Base-by-base conservation (phyloP, 2,797 vertebrate genomes). In the Dicrostonyx torquatus region DNA sequence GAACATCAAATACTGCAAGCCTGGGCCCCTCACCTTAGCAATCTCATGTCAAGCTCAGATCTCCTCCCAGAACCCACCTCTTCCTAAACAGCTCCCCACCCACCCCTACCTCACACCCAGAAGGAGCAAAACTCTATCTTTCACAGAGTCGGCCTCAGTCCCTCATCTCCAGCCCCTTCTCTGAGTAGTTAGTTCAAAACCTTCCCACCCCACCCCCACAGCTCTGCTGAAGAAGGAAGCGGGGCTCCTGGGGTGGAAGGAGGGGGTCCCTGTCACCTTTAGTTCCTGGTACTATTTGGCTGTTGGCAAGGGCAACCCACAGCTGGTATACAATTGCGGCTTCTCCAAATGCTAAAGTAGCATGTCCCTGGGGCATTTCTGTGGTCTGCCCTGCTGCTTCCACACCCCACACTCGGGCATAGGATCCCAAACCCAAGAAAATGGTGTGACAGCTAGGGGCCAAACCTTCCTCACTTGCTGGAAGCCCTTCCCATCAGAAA, bases 251-350 rank as follows among this genome's bases (percentile, higher is more conserved):
- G n/a, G 31, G 29, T 22, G 4, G 4, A 11, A 5, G 5, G 70
- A 22, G 11, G 31, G 18, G 12, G 14, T 6, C 6, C 24, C 64
- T 29, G 4, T 18, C 18, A 17, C 37, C 34, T 11, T 31, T 22
- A 31, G 40, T 43, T 18, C 14, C 37, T 0, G 1, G 26, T 9
- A 17, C 58, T 53, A 7, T 70, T 93, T 3, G 24, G 60, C 40
- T 34, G 8, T 17, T 20, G 43, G 15, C 66, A 72, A 31, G 9
- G 37, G 53, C 1, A 0, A 15, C 15, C 20, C 0, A 2, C 0
- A 26, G 18, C 0, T 24, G 37, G 45, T 8, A 1, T 3, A 14
- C 26, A 9, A 37, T 40, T 24, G 9, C 29, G 3, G 34, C 45
- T 84, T 45, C 55, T 80, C 66, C 89, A 4, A 12, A 10, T 17